phyloP scores from a whole-genome alignment of 2,113 vertebrate genomes.

The Mormyrus iriodes region DNA sequence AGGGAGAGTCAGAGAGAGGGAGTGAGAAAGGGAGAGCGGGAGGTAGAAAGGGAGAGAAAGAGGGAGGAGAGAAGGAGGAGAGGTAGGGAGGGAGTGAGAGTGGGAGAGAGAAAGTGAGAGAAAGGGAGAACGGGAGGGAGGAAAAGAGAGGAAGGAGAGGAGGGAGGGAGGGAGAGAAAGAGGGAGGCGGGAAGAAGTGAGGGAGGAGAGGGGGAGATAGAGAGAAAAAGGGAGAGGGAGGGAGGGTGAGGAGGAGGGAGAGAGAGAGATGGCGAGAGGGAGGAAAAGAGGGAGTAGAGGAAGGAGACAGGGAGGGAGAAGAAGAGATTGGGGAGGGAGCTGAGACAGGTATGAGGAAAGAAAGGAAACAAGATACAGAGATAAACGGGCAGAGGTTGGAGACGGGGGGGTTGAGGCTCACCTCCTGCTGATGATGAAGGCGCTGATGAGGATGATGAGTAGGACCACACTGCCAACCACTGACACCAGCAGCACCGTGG shows the following conservation, averaged over 20 bases:
- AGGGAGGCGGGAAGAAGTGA: no score
- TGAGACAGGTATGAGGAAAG: not conserved
- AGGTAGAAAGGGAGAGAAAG: not conserved
- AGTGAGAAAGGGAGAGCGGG: not conserved
- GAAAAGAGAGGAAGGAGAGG: no score
- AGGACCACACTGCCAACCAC: slow-evolving; percentile 90
- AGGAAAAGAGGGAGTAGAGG: no score
- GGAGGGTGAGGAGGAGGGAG: not conserved
- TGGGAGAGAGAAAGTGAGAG: no score
- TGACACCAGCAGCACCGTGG: slow-evolving; percentile 85
- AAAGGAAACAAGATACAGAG: not conserved
- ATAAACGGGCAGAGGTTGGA: not conserved
- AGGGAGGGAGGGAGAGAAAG: not conserved
- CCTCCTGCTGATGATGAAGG: slow-evolving; percentile 95
- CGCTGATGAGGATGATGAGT: slow-evolving; percentile 89
- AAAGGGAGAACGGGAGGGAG: no score
- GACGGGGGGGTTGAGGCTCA: slow-evolving; percentile 55
- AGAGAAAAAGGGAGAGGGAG: not conserved
- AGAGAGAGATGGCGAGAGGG: not conserved
- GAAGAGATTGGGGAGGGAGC: no score
- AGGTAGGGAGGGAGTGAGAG: no score
- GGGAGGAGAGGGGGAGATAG: slow-evolving; percentile 29
- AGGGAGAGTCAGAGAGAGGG: not conserved
- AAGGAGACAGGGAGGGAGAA: not conserved
- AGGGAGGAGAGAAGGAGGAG: no score